A percentile compares a stretch with the other conserved stretches of the same genome.
Evolutionary conservation across 2,113 vertebrate genomes (phyloP).

Genomic region (Oreochromis tanganicae): DNA sequence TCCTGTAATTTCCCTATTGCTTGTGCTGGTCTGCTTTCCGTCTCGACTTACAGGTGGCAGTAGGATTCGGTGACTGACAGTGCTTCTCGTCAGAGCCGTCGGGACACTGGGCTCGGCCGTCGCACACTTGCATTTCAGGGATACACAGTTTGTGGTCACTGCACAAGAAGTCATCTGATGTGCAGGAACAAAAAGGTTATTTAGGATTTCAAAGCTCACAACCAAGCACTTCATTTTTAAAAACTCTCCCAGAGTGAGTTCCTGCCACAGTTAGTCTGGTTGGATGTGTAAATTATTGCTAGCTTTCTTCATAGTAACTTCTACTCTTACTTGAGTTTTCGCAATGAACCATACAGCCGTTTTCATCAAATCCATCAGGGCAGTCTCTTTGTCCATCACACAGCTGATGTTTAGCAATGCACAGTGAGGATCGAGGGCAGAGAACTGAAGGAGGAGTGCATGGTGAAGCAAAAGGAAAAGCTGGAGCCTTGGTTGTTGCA

Average conservation of each 20-base stretch:
- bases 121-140: conserved; percentile 59
- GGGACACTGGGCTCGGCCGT: conserved; percentile 75
- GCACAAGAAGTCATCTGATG: conserved; percentile 75
- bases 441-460: conserved; percentile 68
- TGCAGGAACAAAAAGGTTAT: neutral
- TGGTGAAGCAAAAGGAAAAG: neutral
- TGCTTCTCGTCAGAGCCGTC: conserved; percentile 79
- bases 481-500: neutral
- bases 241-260: neutral
- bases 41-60: neutral
- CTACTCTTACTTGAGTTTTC: conserved; percentile 63
- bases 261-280: neutral
- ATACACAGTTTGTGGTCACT: conserved; percentile 68
- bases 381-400: conserved; percentile 82
- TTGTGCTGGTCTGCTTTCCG: neutral
- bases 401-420: conserved; percentile 68
- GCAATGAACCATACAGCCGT: conserved; percentile 65
- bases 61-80: conserved; percentile 50
- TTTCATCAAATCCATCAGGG: conserved; percentile 81
- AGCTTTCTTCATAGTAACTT: neutral
- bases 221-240: neutral
- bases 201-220: neutral
- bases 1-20: neutral
- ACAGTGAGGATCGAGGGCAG: conserved; percentile 71
- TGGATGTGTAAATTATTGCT: neutral